Percentiles rank a stretch among this genome's conserved stretches.
These are phyloP conservation scores for Chrysolina haemoptera DNA, from an alignment of 2,888 invertebrate genomes.

Conservation along the genomic window DNA sequence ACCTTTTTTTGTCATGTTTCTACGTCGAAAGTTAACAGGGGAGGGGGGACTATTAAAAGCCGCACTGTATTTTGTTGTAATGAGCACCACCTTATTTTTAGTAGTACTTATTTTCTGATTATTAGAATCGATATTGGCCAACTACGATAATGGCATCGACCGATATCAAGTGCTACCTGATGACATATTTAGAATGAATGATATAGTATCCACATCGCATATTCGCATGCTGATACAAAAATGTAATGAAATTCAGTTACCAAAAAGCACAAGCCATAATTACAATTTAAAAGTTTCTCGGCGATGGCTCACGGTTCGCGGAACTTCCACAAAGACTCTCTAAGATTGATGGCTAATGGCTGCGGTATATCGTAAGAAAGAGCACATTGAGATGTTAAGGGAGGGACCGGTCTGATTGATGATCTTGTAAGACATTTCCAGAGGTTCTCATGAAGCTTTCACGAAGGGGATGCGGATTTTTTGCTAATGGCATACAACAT, in stretches of 20 bases:
- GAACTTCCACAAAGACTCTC: slow-evolving; percentile 57
- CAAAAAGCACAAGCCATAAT: slow-evolving; percentile 54
- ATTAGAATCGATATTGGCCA: no score
- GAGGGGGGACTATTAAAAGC: no score
- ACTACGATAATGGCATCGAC: no score
- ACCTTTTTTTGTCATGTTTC: no score
- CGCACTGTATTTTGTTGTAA: no score
- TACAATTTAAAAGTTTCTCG: slow-evolving; percentile 61
- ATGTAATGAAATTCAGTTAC: slow-evolving; percentile 26
- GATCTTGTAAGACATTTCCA: slow-evolving; percentile 49
- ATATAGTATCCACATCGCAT: no score
- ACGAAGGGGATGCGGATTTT: slow-evolving; percentile 50
- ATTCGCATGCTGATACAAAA: neutral
- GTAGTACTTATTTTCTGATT: no score
- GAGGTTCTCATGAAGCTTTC: slow-evolving; percentile 52
- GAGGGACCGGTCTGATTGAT: slow-evolving; percentile 54
- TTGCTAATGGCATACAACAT: slow-evolving; percentile 46
- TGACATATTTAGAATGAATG: no score
- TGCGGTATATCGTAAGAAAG: slow-evolving; percentile 60
- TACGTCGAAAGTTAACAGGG: no score
- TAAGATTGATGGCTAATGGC: slow-evolving; percentile 62
- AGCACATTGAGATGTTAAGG: slow-evolving; percentile 60
- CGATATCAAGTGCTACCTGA: no score
- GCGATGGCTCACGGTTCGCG: slow-evolving; percentile 58
- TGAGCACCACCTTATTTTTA: no score